Conservation (phyloP, 2,113 vertebrate species). For the Hyperopisus bebe region DNA sequence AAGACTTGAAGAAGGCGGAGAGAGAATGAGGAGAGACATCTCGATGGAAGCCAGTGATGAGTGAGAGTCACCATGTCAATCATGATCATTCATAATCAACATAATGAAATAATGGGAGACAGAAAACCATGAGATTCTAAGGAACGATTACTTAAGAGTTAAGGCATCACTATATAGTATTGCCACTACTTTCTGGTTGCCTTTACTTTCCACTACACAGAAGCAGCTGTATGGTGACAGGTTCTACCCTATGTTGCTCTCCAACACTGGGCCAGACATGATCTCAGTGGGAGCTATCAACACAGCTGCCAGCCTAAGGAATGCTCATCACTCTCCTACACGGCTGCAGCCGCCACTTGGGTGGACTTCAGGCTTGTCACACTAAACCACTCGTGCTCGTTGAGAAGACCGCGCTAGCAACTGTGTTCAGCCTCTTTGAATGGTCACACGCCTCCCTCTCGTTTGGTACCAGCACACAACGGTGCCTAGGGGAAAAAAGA, state of each 20-base stretch:
- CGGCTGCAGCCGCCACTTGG: background rate
- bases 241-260: background rate
- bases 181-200: background rate
- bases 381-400: background rate
- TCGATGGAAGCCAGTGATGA: constrained; percentile 23
- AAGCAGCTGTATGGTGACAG: background rate
- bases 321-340: background rate
- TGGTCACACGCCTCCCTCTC: background rate
- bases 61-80: background rate
- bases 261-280: background rate
- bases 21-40: constrained; percentile 42
- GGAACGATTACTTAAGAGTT: background rate
- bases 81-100: background rate
- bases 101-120: background rate
- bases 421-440: background rate
- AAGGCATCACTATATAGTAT: background rate
- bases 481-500: background rate
- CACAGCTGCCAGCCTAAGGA: background rate
- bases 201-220: background rate
- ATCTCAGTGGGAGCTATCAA: background rate
- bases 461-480: background rate
- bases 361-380: background rate
- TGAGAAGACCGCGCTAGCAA: background rate
- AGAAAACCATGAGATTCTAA: background rate
- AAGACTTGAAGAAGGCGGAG: constrained; percentile 34